Evolutionary conservation across 2,113 vertebrate genomes (phyloP).

Genomic region (Toxotes jaculatrix): DNA sequence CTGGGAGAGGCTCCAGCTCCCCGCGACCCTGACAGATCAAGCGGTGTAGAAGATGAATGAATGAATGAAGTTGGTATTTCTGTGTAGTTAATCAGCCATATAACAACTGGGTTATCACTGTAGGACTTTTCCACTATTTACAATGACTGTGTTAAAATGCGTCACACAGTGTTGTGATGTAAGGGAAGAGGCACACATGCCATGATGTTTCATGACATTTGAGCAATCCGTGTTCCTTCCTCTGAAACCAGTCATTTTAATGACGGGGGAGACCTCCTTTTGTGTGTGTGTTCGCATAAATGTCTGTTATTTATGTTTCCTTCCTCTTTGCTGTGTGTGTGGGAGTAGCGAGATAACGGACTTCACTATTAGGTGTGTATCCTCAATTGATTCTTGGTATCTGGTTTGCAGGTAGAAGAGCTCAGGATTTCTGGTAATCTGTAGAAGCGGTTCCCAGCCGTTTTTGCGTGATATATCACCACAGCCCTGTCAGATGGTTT

Average conservation of each 20-base stretch:
- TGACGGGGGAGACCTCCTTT: conserved; percentile 8
- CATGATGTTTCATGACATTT: conserved; percentile 59
- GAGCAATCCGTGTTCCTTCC: conserved; percentile 38
- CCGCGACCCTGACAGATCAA: too few relatives aligned
- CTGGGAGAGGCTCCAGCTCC: too few relatives aligned
- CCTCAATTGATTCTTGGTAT: not conserved
- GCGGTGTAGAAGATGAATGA: too few relatives aligned
- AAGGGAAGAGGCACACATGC: conserved; percentile 47
- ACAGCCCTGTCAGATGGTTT: too few relatives aligned
- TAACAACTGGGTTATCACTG: not conserved
- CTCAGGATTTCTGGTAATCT: conserved; percentile 11
- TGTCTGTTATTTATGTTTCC: conserved; percentile 29
- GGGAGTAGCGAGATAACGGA: not conserved
- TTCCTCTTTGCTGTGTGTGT: conserved; percentile 58
- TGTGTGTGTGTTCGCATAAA: not conserved
- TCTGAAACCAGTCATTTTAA: conserved; percentile 18
- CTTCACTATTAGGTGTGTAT: not conserved
- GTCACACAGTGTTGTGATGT: not conserved
- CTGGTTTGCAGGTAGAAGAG: not conserved
- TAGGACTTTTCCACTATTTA: not conserved
- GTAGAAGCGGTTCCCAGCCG: not conserved
- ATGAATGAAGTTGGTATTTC: conserved; percentile 56
- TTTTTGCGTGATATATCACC: too few relatives aligned
- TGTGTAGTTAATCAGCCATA: not conserved
- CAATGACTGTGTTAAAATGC: not conserved